Evolutionary conservation across 2,888 invertebrate species (phyloP), one percentile per base, ranked within the genome.

Genomic region (Trimorus sp.): DNA sequence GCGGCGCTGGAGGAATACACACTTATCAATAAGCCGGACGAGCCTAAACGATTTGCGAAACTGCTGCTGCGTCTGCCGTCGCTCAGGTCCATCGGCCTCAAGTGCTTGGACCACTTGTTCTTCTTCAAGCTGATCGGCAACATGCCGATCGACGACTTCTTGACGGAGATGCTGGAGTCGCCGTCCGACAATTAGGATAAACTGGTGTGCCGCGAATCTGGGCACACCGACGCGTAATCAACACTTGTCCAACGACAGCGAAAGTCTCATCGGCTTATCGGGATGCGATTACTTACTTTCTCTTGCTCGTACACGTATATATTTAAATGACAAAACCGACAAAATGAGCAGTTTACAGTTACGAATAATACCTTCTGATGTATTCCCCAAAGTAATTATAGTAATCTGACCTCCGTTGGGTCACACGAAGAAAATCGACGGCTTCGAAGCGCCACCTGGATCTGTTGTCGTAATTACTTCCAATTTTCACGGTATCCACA

Each of bases 1-100:
- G 96, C 97, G 6, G 96, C 98, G 69, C 93, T 99, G 87, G 99
- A 99, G 92, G 98, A 99, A 89, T 98, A 99, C 93, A 97, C 97
- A 84, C 95, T 97, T 83, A 94, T 95, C 45, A 95, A 95, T 84
- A 97, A 97, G 93, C 96, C 98, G 38, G 95, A 96, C 37, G 99
- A 99, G 89, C 96, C 98, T 51, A 98, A 98, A 6, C 94, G 99
- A 60, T 99, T 99, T 92, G 99, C 99, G 48, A 98, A 99, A 91
- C 93, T 99, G 11, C 93, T 99, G 74, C 93, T 98, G 75, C 95
- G 98, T 84, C 93, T 98, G 89, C 98, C 98, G 7, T 97, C 98
- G 36, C 94, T 98, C 59, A 94, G 98, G 79, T 97, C 97, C 84
- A 98, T 98, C 89, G 97, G 97, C 75, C 95, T 99, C 63, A 98